Conservation (phyloP, 2,888 invertebrate genomes). For the Lymantria dispar region DNA sequence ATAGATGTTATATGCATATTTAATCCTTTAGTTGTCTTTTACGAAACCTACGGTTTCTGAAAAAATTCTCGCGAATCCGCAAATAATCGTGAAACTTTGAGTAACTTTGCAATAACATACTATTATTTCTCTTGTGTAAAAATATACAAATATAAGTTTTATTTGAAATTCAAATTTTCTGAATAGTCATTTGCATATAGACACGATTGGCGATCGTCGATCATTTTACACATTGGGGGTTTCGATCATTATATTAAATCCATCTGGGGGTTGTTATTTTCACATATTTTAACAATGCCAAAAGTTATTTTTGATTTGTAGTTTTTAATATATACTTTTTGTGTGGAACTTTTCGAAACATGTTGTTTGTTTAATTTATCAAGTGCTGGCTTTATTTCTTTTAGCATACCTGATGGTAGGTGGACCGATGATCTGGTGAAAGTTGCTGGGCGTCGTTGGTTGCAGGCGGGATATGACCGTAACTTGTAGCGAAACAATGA, state of each 20-base stretch:
- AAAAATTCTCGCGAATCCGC: no score
- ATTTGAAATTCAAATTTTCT: conserved; percentile 77
- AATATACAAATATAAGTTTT: conserved; percentile 62
- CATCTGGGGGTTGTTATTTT: conserved; percentile 36
- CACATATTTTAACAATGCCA: conserved; percentile 40
- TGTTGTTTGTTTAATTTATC: no score
- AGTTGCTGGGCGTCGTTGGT: no score
- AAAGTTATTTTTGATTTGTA: conserved; percentile 30
- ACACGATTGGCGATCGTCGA: conserved; percentile 68
- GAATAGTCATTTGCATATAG: conserved; percentile 72
- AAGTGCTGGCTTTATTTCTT: no score
- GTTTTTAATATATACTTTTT: conserved; percentile 24
- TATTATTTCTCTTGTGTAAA: conserved; percentile 67
- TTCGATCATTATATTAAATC: conserved; percentile 39
- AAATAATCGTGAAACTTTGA: background rate
- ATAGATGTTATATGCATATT: no score
- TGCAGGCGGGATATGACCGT: no score
- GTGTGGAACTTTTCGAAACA: background rate
- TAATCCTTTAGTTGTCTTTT: no score
- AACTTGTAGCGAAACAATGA: no score
- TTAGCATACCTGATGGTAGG: no score
- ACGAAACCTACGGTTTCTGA: no score
- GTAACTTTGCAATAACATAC: conserved; percentile 29
- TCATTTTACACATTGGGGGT: conserved; percentile 60
- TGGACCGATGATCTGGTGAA: no score